Evolutionary conservation across 1,140 invertebrate species (phyloP), one percentile per base, ranked within the genome.

Genomic region (Gonatopus flavifemur): DNA sequence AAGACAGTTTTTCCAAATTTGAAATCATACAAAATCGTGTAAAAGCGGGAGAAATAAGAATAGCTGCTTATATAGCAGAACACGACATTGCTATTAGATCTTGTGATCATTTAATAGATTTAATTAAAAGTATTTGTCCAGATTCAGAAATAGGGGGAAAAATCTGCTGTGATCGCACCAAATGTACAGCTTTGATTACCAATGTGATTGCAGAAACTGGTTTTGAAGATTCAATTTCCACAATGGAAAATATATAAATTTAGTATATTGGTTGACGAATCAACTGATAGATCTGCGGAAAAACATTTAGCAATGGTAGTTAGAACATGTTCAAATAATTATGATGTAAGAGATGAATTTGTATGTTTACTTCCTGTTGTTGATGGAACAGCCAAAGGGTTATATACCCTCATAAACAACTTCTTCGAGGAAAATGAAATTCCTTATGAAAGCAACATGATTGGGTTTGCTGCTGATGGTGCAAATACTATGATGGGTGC

Each of bases 71-170:
- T 41, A 24, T 64, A 16, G 18, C 36, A 20, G 53, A 62, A 37
- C 49, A 62, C 33, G 56, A 64, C 39, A 35, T 62, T 22, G 38
- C 59, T 33, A 59, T 64, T 45, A 37, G 24, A 15, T 31, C 57
- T 38, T 49, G 55, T 45, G 49, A 60, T 32, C 51, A 59, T 49
- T 49, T 62, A 35, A 32, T 49, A 5, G 41, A 48, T 39, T 49
- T 63, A 20, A 52, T 57, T 30, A 30, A 30, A 21, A 42, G 9
- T 38, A 38, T 60, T 19, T 56, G 30, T 49, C 37, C 42, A 0
- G 55, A 63, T 39, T 57, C 45, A 3, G 31, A 49, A 54, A 49
- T 54, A 20, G 39, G 32, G 22, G 49, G 51, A 35, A 19, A 33
- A 5, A 30, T 55, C 13, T 37, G 36, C 38, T 49, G 47, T 16